Conservation (phyloP, 2,888 invertebrate species). For the Drosophila birchii region DNA sequence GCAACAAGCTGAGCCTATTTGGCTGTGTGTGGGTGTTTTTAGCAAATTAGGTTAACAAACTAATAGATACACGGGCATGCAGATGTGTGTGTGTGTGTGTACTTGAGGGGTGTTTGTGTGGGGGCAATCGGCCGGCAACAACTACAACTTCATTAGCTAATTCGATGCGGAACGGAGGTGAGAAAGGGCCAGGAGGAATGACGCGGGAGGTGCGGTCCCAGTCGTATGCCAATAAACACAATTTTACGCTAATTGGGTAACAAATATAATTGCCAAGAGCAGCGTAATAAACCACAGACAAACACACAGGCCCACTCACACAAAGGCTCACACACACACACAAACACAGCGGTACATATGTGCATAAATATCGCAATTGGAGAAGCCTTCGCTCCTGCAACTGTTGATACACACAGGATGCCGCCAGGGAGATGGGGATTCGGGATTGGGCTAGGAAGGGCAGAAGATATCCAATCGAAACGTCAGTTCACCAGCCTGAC, state of each 20-base stretch:
- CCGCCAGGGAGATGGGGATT: not conserved
- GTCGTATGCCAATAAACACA: slow-evolving; percentile 79
- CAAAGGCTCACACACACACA: slow-evolving; percentile 43
- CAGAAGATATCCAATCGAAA: slow-evolving; percentile 41
- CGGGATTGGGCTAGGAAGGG: not conserved
- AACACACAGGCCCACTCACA: slow-evolving; percentile 41
- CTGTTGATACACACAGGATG: slow-evolving; percentile 49
- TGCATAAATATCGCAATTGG: slow-evolving; percentile 56
- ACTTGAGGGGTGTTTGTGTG: slow-evolving; percentile 8
- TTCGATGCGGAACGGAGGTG: slow-evolving; percentile 59
- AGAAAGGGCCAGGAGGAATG: slow-evolving; percentile 1
- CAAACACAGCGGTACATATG: slow-evolving; percentile 20
- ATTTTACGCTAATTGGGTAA: slow-evolving; percentile 82
- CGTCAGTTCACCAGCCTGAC: slow-evolving; percentile 33
- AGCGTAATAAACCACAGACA: slow-evolving; percentile 78
- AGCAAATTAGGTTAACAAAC: slow-evolving; percentile 72
- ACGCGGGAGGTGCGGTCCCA: slow-evolving; percentile 27
- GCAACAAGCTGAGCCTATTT: slow-evolving; percentile 27
- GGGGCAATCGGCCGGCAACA: slow-evolving; percentile 33
- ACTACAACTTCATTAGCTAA: slow-evolving; percentile 80
- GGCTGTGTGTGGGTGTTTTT: slow-evolving; percentile 52
- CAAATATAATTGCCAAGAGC: slow-evolving; percentile 83
- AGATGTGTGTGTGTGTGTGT: slow-evolving; percentile 13
- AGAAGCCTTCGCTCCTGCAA: slow-evolving; percentile 47
- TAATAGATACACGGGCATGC: slow-evolving; percentile 61